Evolutionary conservation across 2,888 invertebrate species (phyloP).

Genomic region (Brenthis hecate): DNA sequence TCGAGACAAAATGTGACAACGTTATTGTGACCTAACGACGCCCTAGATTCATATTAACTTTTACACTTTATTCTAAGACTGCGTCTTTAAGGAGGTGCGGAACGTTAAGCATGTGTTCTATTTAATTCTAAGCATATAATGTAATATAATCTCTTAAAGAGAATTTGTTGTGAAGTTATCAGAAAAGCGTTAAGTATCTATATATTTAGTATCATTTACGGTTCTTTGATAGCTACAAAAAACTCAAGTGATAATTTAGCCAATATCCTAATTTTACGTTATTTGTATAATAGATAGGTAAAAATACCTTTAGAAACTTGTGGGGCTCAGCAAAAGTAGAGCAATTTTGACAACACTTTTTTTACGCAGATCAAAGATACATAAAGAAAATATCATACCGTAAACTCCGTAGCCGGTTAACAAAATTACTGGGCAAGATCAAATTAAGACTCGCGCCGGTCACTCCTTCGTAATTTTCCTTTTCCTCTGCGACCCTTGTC

Average conservation of each 20-base stretch:
- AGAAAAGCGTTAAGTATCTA: too few species aligned
- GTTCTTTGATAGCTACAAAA: too few species aligned
- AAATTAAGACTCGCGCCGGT: slow-evolving; percentile 61
- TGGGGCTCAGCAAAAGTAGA: not conserved
- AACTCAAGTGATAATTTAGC: too few species aligned
- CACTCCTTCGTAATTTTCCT: slow-evolving; percentile 68
- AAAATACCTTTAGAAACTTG: too few species aligned
- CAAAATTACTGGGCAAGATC: slow-evolving; percentile 58
- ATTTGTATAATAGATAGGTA: too few species aligned
- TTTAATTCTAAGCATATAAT: not conserved
- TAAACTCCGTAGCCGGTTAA: slow-evolving; percentile 53
- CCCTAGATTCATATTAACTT: slow-evolving; percentile 29
- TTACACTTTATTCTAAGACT: slow-evolving; percentile 18
- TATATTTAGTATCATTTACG: too few species aligned
- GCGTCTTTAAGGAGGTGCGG: not conserved
- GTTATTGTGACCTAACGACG: slow-evolving; percentile 34
- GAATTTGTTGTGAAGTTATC: too few species aligned
- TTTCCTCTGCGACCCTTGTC: slow-evolving; percentile 67
- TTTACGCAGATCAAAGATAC: slow-evolving; percentile 42
- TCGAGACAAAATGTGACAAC: slow-evolving; percentile 31
- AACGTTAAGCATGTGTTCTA: not conserved
- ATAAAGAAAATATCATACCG: slow-evolving; percentile 48
- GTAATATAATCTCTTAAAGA: too few species aligned
- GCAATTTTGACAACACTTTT: slow-evolving; percentile 28
- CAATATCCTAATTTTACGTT: too few species aligned